Conservation (phyloP, 1,140 invertebrate genomes). For the Drosophila littoralis region DNA sequence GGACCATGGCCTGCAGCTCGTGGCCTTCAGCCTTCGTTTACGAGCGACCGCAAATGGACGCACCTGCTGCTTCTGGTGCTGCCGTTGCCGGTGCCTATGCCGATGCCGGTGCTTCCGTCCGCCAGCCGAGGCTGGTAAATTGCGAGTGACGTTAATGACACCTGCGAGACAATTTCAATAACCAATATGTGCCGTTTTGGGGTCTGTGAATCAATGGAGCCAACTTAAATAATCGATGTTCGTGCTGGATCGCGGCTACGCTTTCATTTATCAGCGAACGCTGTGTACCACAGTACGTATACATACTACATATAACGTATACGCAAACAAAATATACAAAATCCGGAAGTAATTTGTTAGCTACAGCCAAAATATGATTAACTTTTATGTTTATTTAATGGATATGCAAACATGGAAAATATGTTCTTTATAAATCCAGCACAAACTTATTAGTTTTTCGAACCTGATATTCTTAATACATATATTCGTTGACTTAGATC, state of each 20-base stretch:
- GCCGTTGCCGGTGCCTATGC: neutral
- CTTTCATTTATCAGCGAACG: conserved; percentile 19
- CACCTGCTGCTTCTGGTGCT: conserved; percentile 56
- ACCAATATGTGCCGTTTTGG: conserved; percentile 71
- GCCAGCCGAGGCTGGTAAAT: conserved; percentile 29
- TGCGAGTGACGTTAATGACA: conserved; percentile 72
- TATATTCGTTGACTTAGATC: too few relatives aligned
- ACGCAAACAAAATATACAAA: neutral
- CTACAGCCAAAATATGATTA: too few relatives aligned
- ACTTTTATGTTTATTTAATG: too few relatives aligned
- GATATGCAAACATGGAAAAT: too few relatives aligned
- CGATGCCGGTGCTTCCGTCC: conserved; percentile 2
- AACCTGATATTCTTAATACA: too few relatives aligned
- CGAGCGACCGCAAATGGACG: conserved; percentile 63
- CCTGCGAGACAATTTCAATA: conserved; percentile 81
- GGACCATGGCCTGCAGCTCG: conserved; percentile 1
- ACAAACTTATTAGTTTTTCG: too few relatives aligned
- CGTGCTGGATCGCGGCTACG: neutral
- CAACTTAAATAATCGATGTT: conserved; percentile 51
- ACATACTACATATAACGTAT: conserved; percentile 1
- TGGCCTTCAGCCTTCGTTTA: conserved; percentile 45
- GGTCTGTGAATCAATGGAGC: conserved; percentile 35
- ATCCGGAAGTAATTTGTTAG: too few relatives aligned
- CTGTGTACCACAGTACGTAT: neutral
- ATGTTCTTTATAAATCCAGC: too few relatives aligned